A percentile compares a stretch with the other conserved stretches of the same genome.
Conservation (phyloP, 2,888 invertebrate species). For the Orthosia gracilis region DNA sequence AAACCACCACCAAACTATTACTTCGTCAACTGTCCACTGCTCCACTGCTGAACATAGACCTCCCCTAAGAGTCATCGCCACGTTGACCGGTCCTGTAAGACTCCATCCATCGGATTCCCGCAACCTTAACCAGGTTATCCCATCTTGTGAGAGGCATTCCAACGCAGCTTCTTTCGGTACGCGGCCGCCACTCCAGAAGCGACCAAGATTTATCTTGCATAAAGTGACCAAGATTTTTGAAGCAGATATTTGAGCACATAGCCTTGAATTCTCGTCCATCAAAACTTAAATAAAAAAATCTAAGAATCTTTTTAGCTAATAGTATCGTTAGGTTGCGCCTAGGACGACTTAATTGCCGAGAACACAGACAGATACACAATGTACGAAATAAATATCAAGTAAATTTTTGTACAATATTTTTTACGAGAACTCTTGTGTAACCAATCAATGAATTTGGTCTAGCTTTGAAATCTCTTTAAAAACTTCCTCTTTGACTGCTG, state of each 20-base stretch:
- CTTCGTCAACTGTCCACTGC: too few relatives aligned
- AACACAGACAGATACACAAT: constrained; percentile 44
- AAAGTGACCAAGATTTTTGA: not conserved
- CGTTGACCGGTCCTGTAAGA: too few relatives aligned
- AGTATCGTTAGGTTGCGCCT: constrained; percentile 53
- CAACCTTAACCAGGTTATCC: too few relatives aligned
- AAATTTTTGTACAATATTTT: constrained; percentile 19
- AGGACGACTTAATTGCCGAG: constrained; percentile 28
- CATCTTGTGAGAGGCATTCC: too few relatives aligned
- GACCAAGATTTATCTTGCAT: not conserved
- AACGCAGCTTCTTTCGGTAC: too few relatives aligned
- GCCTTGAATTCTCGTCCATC: constrained; percentile 59
- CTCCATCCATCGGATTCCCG: too few relatives aligned
- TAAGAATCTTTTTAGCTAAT: constrained; percentile 64
- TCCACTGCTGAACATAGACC: too few relatives aligned
- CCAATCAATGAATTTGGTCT: not conserved
- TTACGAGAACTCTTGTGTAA: not conserved
- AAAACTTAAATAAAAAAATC: constrained; percentile 34
- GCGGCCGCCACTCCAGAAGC: too few relatives aligned
- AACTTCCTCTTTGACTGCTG: too few relatives aligned
- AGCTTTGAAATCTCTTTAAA: not conserved
- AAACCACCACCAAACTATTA: too few relatives aligned
- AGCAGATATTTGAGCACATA: not conserved
- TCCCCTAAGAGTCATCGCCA: too few relatives aligned
- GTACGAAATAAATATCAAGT: not conserved